Percentiles rank a stretch among this genome's conserved stretches.
Evolutionary conservation across 2,888 invertebrate genomes (phyloP).

Genomic region (Meandrusa payeni): DNA sequence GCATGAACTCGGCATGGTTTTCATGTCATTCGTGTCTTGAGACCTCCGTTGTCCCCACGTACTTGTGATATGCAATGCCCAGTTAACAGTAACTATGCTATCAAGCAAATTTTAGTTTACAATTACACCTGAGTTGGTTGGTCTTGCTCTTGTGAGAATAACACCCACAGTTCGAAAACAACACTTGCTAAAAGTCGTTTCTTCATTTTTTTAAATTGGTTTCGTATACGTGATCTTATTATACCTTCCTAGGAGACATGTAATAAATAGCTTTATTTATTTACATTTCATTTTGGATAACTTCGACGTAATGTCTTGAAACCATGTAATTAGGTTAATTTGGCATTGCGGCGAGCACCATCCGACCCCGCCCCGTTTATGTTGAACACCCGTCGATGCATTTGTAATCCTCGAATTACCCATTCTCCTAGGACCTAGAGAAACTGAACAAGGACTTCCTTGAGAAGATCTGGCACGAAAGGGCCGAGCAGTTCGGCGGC

Average conservation of each 20-base stretch:
- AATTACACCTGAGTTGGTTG: too few species aligned
- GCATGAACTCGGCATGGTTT: slow-evolving; percentile 62
- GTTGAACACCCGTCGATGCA: slow-evolving; percentile 14
- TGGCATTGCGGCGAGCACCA: slow-evolving; percentile 16
- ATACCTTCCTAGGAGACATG: too few species aligned
- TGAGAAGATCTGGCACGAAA: slow-evolving; percentile 94
- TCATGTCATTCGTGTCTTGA: slow-evolving; percentile 21
- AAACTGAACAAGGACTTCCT: slow-evolving; percentile 89
- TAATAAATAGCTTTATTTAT: too few species aligned
- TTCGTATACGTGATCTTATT: too few species aligned
- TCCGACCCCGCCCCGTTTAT: slow-evolving; percentile 11
- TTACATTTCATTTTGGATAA: too few species aligned
- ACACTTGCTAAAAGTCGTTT: too few species aligned
- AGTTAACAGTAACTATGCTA: slow-evolving; percentile 7
- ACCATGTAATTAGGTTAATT: too few species aligned
- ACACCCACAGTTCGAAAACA: too few species aligned
- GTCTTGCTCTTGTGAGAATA: too few species aligned
- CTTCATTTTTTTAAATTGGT: too few species aligned
- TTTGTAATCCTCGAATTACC: slow-evolving; percentile 63
- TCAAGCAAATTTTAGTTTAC: not conserved
- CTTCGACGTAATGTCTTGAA: too few species aligned
- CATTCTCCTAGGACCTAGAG: slow-evolving; percentile 89
- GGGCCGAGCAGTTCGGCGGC: slow-evolving; percentile 91
- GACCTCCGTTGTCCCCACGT: slow-evolving; percentile 11
- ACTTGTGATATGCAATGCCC: slow-evolving; percentile 6